Conservation (phyloP, 2,113 vertebrate species). For the Barbus barbus region DNA sequence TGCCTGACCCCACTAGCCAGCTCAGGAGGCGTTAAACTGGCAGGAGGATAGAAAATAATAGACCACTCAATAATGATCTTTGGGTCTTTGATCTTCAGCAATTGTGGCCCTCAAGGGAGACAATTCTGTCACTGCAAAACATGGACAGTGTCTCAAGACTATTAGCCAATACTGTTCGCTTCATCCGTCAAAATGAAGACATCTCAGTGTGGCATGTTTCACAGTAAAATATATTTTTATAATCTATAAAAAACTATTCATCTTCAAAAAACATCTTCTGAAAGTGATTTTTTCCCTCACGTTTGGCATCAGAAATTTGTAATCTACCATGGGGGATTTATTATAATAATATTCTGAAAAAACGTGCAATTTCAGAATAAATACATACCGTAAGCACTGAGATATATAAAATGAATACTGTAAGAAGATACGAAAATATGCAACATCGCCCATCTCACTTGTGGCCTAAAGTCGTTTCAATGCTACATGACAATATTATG, state of each 20-base stretch:
- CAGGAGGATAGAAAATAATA: slow-evolving; percentile 16
- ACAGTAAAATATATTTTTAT: neutral
- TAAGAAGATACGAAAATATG: neutral
- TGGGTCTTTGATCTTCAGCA: slow-evolving; percentile 19
- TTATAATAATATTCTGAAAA: neutral
- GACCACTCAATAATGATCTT: slow-evolving; percentile 24
- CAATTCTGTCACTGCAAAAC: slow-evolving; percentile 3
- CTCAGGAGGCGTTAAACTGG: slow-evolving; percentile 40
- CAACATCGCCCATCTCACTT: neutral
- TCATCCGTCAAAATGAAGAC: neutral
- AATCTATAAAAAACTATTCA: neutral
- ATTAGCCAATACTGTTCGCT: neutral
- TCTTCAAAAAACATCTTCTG: neutral
- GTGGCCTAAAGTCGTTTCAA: neutral
- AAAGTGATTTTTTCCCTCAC: too few species aligned
- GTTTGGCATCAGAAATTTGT: too few species aligned
- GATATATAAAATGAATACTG: neutral
- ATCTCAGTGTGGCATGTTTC: neutral
- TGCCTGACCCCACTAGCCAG: slow-evolving; percentile 32
- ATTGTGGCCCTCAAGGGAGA: neutral
- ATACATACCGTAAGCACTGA: neutral
- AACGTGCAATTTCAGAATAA: neutral
- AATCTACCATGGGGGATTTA: neutral
- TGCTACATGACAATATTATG: neutral
- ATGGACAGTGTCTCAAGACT: slow-evolving; percentile 1